phyloP scores from a whole-genome alignment of 2,113 vertebrate species.

The Riparia riparia region DNA sequence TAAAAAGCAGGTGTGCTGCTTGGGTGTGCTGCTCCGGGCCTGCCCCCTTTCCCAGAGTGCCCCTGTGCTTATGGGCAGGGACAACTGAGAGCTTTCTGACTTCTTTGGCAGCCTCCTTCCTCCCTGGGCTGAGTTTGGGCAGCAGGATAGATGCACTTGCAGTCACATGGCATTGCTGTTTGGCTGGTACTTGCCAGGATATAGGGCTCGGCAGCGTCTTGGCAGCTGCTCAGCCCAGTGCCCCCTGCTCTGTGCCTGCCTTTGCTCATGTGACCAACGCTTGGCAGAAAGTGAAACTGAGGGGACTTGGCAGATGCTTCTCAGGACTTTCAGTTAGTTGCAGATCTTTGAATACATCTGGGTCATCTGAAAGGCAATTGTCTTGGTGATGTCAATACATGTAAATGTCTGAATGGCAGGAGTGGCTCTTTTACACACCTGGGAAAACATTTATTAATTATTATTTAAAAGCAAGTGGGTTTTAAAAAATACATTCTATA shows the following conservation, averaged over 20 bases:
- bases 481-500: not conserved
- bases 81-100: not conserved
- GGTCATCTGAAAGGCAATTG: not conserved
- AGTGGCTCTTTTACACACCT: not conserved
- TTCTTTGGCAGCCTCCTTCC: not conserved
- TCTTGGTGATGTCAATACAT: not conserved
- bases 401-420: not conserved
- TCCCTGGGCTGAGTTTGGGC: not conserved
- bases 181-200: not conserved
- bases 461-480: not conserved
- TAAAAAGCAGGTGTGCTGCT: rapidly evolving
- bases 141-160: not conserved
- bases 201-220: not conserved
- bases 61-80: not conserved
- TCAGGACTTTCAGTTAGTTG: not conserved
- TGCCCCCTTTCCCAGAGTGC: not conserved
- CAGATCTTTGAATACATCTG: not conserved
- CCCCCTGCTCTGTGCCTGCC: not conserved
- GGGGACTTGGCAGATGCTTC: not conserved
- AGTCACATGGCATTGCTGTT: rapidly evolving
- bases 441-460: not conserved
- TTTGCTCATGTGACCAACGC: not conserved
- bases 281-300: not conserved
- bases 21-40: rapidly evolving
- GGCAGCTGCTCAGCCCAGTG: rapidly evolving